Conservation (phyloP, 2,797 vertebrate species). For the Clarias platycephalus region DNA sequence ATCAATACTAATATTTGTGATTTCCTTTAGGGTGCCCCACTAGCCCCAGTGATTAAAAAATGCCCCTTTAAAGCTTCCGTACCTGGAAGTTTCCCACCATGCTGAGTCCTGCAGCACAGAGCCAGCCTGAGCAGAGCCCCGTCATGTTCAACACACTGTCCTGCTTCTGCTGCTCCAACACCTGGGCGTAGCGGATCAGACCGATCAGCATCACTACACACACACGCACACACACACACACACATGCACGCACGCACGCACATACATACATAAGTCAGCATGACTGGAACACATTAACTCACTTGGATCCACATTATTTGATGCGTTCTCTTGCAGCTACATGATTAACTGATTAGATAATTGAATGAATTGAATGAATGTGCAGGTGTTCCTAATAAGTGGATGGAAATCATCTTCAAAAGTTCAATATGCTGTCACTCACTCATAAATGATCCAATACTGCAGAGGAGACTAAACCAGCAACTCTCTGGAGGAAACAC, state of each 20-base stretch:
- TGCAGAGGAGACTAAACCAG: constrained; percentile 89
- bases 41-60: neutral
- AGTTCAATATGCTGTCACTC: constrained; percentile 48
- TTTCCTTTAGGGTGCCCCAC: neutral
- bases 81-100: constrained; percentile 91
- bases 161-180: constrained; percentile 77
- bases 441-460: constrained; percentile 85
- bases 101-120: constrained; percentile 84
- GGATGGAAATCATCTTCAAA: neutral
- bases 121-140: constrained; percentile 79
- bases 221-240: constrained; percentile 28
- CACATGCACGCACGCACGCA: neutral
- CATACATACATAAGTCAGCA: neutral
- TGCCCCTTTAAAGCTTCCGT: constrained; percentile 34
- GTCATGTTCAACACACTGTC: constrained; percentile 83
- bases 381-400: constrained; percentile 3
- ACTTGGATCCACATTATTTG: neutral
- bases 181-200: constrained; percentile 81
- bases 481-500: constrained; percentile 85
- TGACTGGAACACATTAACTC: neutral
- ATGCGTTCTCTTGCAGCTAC: neutral
- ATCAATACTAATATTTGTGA: neutral
- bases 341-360: neutral
- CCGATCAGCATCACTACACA: constrained; percentile 79
- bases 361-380: neutral